Conservation (phyloP, 2,797 vertebrate genomes). For the Diceros bicornis region DNA sequence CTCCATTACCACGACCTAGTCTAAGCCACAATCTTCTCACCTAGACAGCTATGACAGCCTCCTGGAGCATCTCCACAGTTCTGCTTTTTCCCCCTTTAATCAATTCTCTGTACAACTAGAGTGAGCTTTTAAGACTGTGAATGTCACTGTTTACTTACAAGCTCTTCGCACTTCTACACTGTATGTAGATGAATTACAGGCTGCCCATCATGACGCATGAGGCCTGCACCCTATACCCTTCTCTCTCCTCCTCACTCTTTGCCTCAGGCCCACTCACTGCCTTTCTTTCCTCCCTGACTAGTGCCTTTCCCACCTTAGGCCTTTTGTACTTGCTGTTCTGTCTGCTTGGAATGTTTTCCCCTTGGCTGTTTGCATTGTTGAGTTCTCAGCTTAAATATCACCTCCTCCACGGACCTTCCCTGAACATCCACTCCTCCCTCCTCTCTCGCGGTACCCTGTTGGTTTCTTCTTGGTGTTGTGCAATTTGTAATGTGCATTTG, state of each 20-base stretch:
- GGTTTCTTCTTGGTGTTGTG: background rate
- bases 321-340: background rate
- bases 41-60: rapidly evolving
- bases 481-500: background rate
- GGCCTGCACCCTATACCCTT: rapidly evolving
- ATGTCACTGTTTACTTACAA: background rate
- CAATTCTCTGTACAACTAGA: background rate
- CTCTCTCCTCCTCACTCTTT: background rate
- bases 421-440: background rate
- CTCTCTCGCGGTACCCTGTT: background rate
- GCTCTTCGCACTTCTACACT: background rate
- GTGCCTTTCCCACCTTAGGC: background rate
- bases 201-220: background rate
- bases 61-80: background rate
- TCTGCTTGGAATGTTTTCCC: background rate
- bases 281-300: background rate
- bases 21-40: background rate
- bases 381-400: background rate
- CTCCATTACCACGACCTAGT: background rate
- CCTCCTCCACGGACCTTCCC: background rate
- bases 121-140: background rate
- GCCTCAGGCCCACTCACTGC: background rate
- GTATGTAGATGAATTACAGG: background rate
- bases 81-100: background rate
- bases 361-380: background rate